Evolutionary conservation across 2,797 vertebrate genomes (phyloP).

Genomic region (Liasis olivaceus): DNA sequence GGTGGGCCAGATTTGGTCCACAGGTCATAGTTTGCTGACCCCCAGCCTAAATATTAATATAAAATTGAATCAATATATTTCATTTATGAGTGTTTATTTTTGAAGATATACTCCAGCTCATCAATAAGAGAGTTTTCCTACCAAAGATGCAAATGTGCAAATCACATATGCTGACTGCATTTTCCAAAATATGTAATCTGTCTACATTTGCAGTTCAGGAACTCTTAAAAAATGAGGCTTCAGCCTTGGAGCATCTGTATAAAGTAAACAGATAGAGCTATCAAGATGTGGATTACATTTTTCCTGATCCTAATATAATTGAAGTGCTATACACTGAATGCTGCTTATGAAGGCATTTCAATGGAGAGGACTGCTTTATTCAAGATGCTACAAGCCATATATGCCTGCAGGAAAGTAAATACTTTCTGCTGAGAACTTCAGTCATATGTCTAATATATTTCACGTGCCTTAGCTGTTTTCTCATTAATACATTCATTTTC

Average conservation of each 20-base stretch:
- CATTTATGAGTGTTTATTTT: constrained; percentile 4
- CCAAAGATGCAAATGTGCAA: constrained; percentile 25
- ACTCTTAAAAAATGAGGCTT: constrained; percentile 38
- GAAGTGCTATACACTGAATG: not conserved
- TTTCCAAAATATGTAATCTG: constrained; percentile 35
- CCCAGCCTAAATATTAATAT: constrained; percentile 6
- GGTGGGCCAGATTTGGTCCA: not conserved
- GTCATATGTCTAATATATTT: not conserved
- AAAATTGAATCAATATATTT: constrained; percentile 11
- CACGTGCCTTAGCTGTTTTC: not conserved
- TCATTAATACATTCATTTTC: not conserved
- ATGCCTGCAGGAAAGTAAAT: not conserved
- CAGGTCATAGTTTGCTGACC: not conserved
- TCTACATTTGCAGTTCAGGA: constrained; percentile 44
- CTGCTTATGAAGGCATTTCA: constrained; percentile 28
- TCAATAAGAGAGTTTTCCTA: constrained; percentile 21
- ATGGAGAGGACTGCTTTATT: constrained; percentile 11
- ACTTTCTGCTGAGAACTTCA: not conserved
- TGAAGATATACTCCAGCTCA: constrained; percentile 11
- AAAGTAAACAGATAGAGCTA: constrained; percentile 55
- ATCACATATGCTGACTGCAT: not conserved
- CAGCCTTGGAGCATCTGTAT: constrained; percentile 29
- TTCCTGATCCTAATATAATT: constrained; percentile 30
- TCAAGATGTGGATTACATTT: constrained; percentile 47
- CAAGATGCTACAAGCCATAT: not conserved